Base-by-base conservation (phyloP, 2,888 invertebrate species). In the Tetanocera ferruginea region DNA sequence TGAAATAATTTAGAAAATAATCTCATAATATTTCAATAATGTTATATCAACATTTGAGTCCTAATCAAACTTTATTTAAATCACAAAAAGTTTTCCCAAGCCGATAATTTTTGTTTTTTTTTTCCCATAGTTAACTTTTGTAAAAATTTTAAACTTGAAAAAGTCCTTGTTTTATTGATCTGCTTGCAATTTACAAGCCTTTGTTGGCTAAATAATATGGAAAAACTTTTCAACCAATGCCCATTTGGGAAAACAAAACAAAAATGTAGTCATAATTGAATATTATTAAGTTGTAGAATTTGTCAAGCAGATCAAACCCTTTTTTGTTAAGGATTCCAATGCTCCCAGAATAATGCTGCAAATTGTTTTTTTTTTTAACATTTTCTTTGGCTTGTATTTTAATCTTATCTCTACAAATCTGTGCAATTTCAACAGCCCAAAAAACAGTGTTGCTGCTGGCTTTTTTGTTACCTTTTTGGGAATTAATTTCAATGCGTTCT, bases 401-500 rank as follows among this genome's bases (percentile, higher is more conserved):
- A 66, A 31, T 66, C 19, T 69, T 49, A 49, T 69, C 69, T 49
- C 49, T 51, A 51, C 23, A 69, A 69, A 69, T 69, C 69, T 49
- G 69, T 69, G 69, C 34, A 43, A 4, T 43, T 43, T 43, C 43
- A 43, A 23, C 14, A 25, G 34, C 31, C 31, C 64, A 66, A 25
- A 49, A n/a, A 69, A 49, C 51, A 17, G 25, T 51, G 69, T 69
- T 69, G 51, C 25, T 49, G 49, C 11, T n/a, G 5, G 14, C 3
- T n/a, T 52, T 52, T 37, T 8, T 37, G 37, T 14, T 62, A 73
- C 73, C 62, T 73, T 73, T 73, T 73, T 60, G 62, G 73, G 62
- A 73, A 73, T 73, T 62, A 73, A 60, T 60, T 62, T 43, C 60
- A 57, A 57, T 72, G 72, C 57, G 55, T 67, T 19, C 60, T n/a